A percentile compares a stretch with the other conserved stretches of the same genome.
These are phyloP conservation scores for Belonocnema kinseyi DNA, from an alignment of 1,140 invertebrate species.

Conservation along the genomic window DNA sequence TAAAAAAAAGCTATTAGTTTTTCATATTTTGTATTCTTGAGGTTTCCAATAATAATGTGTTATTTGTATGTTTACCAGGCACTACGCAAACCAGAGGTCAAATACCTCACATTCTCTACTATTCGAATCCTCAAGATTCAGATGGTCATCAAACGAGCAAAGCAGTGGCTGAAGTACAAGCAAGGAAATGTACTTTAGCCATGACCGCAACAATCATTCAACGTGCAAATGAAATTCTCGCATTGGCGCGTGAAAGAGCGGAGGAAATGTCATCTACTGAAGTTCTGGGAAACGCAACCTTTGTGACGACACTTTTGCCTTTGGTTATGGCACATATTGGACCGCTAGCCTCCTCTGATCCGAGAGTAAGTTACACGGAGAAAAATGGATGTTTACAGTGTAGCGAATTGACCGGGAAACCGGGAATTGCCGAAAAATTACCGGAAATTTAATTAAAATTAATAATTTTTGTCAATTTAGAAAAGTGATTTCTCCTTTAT, in stretches of 20 bases:
- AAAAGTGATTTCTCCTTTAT: too few species aligned
- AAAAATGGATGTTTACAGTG: neutral
- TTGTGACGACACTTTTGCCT: constrained; percentile 87
- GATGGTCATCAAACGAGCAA: constrained; percentile 81
- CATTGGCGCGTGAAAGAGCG: constrained; percentile 81
- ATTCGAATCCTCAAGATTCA: constrained; percentile 79
- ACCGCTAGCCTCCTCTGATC: constrained; percentile 87
- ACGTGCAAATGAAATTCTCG: constrained; percentile 83
- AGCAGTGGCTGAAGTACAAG: constrained; percentile 83
- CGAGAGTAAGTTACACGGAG: constrained; percentile 78
- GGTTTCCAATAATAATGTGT: constrained; percentile 23
- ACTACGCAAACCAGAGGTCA: constrained; percentile 94
- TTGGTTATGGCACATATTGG: constrained; percentile 88
- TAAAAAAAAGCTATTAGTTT: neutral
- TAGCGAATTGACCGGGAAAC: too few species aligned
- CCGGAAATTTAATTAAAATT: too few species aligned
- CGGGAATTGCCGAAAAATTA: too few species aligned
- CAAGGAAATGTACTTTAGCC: constrained; percentile 82
- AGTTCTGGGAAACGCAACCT: constrained; percentile 78
- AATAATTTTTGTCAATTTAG: too few species aligned
- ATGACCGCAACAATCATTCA: constrained; percentile 85
- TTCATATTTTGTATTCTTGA: too few species aligned
- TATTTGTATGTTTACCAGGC: constrained; percentile 48
- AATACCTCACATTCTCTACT: constrained; percentile 95
- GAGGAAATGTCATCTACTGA: constrained; percentile 77